Percentiles rank a stretch among this genome's conserved stretches.
Evolutionary conservation across 1,140 invertebrate genomes (phyloP).

Genomic region (Saccostrea glomerata): DNA sequence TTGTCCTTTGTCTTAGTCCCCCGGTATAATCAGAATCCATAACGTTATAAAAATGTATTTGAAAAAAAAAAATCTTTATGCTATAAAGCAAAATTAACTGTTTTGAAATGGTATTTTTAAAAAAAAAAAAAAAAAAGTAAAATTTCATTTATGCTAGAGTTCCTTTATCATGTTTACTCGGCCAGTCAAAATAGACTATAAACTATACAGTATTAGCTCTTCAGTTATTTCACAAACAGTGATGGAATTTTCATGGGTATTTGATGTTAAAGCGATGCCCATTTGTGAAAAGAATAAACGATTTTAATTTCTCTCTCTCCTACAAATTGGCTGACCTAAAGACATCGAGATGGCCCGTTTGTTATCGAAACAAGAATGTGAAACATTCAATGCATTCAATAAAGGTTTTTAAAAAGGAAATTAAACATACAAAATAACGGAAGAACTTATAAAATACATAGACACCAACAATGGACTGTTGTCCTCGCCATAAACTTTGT

Average conservation of each 20-base stretch:
- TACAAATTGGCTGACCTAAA: not conserved
- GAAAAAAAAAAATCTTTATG: too few relatives aligned
- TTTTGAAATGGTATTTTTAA: too few relatives aligned
- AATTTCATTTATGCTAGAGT: not conserved
- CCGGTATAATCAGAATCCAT: too few relatives aligned
- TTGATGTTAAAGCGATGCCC: constrained; percentile 31
- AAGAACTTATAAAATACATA: constrained; percentile 9
- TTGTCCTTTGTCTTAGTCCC: too few relatives aligned
- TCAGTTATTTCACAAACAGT: not conserved
- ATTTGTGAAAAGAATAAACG: constrained; percentile 32
- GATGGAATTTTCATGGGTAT: constrained; percentile 10
- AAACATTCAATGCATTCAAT: constrained; percentile 26
- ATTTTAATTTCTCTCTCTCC: constrained; percentile 14
- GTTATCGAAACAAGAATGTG: constrained; percentile 29
- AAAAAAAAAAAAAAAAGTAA: not conserved
- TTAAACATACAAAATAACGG: constrained; percentile 16
- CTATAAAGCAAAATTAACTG: too few relatives aligned
- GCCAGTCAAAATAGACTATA: not conserved
- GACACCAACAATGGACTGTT: not conserved
- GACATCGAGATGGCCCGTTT: constrained; percentile 7
- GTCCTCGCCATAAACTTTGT: not conserved
- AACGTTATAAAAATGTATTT: too few relatives aligned
- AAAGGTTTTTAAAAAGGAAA: constrained; percentile 18
- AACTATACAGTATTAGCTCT: not conserved
- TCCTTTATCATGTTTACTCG: not conserved